Percentiles rank a stretch among this genome's conserved stretches.
Conservation (phyloP, 2,113 vertebrate genomes). For the Cisticola juncidis region DNA sequence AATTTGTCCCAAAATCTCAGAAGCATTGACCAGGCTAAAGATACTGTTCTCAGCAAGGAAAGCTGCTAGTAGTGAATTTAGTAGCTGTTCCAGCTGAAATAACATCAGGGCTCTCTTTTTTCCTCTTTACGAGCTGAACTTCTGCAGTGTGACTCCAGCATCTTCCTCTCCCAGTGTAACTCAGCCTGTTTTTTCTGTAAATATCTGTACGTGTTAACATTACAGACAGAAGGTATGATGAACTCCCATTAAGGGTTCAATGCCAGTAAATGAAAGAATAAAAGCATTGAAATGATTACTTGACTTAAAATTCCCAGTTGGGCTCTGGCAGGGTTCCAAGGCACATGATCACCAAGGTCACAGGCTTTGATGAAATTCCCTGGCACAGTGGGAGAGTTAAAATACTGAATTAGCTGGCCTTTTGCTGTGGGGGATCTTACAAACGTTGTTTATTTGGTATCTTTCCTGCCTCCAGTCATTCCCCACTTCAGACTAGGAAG, state of each 20-base stretch:
- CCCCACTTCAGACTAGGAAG: neutral
- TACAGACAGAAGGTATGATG: neutral
- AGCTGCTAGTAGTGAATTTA: slow-evolving; percentile 5
- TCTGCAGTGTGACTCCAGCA: neutral
- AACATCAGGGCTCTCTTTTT: slow-evolving; percentile 21
- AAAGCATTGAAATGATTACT: neutral
- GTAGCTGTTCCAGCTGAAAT: slow-evolving; percentile 54
- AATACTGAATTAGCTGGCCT: neutral
- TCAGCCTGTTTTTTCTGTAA: slow-evolving; percentile 2
- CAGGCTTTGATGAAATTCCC: slow-evolving; percentile 43
- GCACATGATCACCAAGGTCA: slow-evolving; percentile 9
- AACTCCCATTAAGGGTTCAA: neutral
- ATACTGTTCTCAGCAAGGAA: neutral
- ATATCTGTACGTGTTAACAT: neutral
- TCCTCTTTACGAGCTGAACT: neutral
- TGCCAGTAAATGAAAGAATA: neutral
- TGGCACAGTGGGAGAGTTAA: slow-evolving; percentile 45
- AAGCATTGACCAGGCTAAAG: neutral
- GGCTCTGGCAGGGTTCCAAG: slow-evolving; percentile 15
- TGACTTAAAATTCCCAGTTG: neutral
- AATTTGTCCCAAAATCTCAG: neutral
- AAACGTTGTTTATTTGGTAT: neutral
- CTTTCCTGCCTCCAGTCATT: slow-evolving; percentile 24
- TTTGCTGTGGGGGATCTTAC: slow-evolving; percentile 2
- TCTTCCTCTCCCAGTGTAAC: neutral